Evolutionary conservation across 2,113 vertebrate species (phyloP).

Genomic region (Mormoops blainvillei): DNA sequence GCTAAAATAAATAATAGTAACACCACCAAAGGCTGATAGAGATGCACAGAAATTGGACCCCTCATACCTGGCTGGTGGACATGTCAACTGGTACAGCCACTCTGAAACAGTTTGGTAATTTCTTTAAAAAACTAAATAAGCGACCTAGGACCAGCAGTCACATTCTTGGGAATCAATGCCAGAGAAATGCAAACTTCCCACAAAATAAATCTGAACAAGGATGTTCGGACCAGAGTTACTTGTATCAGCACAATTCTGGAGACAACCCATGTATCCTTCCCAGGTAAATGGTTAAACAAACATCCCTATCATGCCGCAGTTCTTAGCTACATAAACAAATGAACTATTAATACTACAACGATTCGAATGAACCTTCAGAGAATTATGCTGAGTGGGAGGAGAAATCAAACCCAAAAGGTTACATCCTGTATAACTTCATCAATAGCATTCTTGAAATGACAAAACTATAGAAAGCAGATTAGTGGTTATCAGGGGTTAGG

Average conservation of each 20-base stretch:
- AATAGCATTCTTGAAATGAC: neutral
- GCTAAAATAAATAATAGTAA: neutral
- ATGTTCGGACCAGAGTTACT: neutral
- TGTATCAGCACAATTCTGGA: neutral
- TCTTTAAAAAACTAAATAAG: neutral
- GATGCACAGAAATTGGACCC: neutral
- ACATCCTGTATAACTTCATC: neutral
- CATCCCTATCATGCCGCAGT: accelerated
- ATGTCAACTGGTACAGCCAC: neutral
- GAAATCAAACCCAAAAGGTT: neutral
- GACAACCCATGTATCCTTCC: neutral
- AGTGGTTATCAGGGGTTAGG: neutral
- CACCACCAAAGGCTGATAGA: neutral
- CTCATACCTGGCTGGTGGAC: no score
- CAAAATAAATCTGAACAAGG: neutral
- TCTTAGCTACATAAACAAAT: neutral
- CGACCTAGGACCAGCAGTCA: neutral
- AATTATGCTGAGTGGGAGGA: neutral
- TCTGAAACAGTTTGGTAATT: neutral
- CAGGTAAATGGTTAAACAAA: neutral
- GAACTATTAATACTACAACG: neutral
- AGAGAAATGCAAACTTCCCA: neutral
- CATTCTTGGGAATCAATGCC: neutral
- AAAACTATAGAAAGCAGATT: neutral
- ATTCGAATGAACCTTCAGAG: neutral